These are phyloP conservation scores for Doryteuthis pealeii DNA, from an alignment of 1,140 invertebrate genomes.

Conservation along the genomic window DNA sequence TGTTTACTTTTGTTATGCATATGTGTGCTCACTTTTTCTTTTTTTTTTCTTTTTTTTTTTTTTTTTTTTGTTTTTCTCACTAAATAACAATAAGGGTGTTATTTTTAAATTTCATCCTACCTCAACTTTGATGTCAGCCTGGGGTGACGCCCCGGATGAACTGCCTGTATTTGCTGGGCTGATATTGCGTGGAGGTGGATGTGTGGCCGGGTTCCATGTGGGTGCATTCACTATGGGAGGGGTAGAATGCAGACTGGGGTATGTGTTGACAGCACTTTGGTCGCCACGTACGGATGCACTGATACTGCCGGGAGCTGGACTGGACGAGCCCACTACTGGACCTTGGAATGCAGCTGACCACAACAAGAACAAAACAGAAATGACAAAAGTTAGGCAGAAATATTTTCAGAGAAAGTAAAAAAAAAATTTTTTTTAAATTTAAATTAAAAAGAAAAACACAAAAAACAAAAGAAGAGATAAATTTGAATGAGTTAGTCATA, in stretches of 20 bases:
- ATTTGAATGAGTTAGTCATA: constrained; percentile 7
- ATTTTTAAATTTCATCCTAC: neutral
- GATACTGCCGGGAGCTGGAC: constrained; percentile 28
- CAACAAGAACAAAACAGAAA: neutral
- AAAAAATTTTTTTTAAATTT: neutral
- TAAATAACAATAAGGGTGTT: too few relatives aligned
- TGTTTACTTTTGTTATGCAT: too few relatives aligned
- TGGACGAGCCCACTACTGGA: constrained; percentile 12
- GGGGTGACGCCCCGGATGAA: constrained; percentile 9
- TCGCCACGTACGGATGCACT: constrained; percentile 31
- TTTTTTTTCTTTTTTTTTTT: too few relatives aligned
- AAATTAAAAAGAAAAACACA: constrained; percentile 1
- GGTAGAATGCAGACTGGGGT: constrained; percentile 27
- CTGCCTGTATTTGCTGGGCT: constrained; percentile 25
- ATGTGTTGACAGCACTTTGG: constrained; percentile 19
- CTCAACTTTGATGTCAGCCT: constrained; percentile 17
- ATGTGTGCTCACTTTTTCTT: too few relatives aligned
- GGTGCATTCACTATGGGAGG: constrained; percentile 24
- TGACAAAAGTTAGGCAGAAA: too few relatives aligned
- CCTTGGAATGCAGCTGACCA: constrained; percentile 36
- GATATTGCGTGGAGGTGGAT: constrained; percentile 23
- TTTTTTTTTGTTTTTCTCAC: too few relatives aligned
- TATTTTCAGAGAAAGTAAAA: neutral
- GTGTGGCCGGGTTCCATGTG: constrained; percentile 29
- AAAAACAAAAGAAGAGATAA: too few relatives aligned